These are phyloP conservation scores for Gymnocypris eckloni DNA, from an alignment of 2,797 vertebrate genomes.

Conservation along the genomic window DNA sequence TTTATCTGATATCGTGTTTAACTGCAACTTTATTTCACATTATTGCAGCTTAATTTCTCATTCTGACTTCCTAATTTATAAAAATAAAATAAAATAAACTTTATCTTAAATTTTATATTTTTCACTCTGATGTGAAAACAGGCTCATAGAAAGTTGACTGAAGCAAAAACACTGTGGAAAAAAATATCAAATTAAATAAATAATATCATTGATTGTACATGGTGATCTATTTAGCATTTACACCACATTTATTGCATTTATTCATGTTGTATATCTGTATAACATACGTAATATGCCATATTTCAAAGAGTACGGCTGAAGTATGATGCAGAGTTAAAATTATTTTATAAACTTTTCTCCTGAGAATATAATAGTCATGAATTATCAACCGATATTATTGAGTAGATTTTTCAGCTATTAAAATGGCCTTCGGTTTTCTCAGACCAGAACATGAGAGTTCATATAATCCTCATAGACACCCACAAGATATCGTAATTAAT, in stretches of 20 bases:
- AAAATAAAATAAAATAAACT: too few relatives aligned
- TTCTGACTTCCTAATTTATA: neutral
- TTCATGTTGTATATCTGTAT: too few relatives aligned
- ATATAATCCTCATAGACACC: neutral
- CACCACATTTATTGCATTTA: neutral
- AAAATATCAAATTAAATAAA: neutral
- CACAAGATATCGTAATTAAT: constrained; percentile 18
- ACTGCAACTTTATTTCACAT: neutral
- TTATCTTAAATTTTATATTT: too few relatives aligned
- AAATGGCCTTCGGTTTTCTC: neutral
- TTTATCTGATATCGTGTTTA: neutral
- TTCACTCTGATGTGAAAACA: neutral
- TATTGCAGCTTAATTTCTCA: neutral
- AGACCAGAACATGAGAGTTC: constrained; percentile 15
- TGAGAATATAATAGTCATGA: neutral
- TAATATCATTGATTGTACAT: neutral
- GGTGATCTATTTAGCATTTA: neutral
- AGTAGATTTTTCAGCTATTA: neutral
- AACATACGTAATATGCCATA: neutral
- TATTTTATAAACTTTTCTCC: neutral
- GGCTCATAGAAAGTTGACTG: neutral
- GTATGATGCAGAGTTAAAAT: neutral
- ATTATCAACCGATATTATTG: neutral
- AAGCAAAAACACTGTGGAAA: neutral
- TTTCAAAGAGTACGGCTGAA: neutral